Base-by-base conservation (phyloP, 2,888 invertebrate species). In the Punctoribates punctum region DNA sequence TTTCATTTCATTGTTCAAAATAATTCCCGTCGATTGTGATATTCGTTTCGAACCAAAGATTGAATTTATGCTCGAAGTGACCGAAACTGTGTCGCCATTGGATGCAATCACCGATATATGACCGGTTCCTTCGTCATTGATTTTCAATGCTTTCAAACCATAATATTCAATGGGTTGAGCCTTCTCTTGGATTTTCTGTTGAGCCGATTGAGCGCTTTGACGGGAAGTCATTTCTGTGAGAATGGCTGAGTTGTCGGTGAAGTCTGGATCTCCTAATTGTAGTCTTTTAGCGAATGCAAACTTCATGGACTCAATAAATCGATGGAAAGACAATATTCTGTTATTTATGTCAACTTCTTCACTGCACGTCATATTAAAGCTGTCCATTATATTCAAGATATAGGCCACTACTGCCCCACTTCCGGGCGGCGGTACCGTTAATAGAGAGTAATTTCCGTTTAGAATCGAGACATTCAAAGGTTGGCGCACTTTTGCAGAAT, bases 71-170 rank as follows among this genome's bases (percentile, higher is more conserved):
- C 96, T 93, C 80, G 93, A 93, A 1, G 97, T 97, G 0, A 91
- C 89, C 0, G 96, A 90, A 0, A 97, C 94, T 0, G 95, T 96
- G 83, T 95, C 93, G 0, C 97, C 95, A 82, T 93, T 90, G 4
- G 88, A 87, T 0, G 90, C 91, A 5, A 96, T 83, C 62, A 96
- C 89, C 0, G 93, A 92, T 51, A 95, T 87, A 82, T 98, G 97
- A 0, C 95, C 90, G 0, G 97, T 98, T 51, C 96, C 96, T 83
- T 90, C 89, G 79, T 81, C 82, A 77, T 77, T 15, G 9, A 27
- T 46, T 0, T 29, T 17, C 9, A 72, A 73, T 57, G 70, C 73
- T 15, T 46, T 73, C 25, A 73, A 25, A 23, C 77, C 78, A 67
- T 79, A 79, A 72, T 72, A 72, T 25, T 8, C n/a, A 0, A 25